Conservation (phyloP, 2,113 vertebrate species). For the Perccottus glenii region DNA sequence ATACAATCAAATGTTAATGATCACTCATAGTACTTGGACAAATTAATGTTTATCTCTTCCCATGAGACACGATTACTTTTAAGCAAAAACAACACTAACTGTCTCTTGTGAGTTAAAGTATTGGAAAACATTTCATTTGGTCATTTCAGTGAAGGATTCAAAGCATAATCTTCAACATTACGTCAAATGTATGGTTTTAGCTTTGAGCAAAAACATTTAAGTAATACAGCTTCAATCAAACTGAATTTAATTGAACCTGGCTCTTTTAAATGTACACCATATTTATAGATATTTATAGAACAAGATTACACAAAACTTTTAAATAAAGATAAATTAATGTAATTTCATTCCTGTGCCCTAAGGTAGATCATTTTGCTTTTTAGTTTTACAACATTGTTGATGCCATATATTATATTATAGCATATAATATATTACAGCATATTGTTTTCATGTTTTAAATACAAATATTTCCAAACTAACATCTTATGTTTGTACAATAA, state of each 20-base stretch:
- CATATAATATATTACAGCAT: too few relatives aligned
- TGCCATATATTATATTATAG: too few relatives aligned
- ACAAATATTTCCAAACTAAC: too few relatives aligned
- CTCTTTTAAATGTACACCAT: background rate
- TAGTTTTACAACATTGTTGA: too few relatives aligned
- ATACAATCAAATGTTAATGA: constrained; percentile 32
- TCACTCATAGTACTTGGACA: constrained; percentile 23
- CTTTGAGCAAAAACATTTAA: background rate
- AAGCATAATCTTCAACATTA: background rate
- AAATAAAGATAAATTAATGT: background rate
- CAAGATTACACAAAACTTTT: background rate
- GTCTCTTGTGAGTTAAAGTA: background rate
- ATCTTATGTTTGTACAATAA: too few relatives aligned
- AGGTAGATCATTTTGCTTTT: background rate
- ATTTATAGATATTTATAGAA: too few relatives aligned
- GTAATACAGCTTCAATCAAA: background rate
- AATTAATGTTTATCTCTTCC: constrained; percentile 26
- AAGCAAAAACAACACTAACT: background rate
- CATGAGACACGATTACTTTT: constrained; percentile 2
- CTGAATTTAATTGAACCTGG: too few relatives aligned
- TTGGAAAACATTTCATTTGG: background rate
- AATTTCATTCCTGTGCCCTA: background rate
- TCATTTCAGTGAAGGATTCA: background rate
- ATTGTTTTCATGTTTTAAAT: too few relatives aligned
- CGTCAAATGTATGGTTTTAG: background rate